These are phyloP conservation scores for Drosophila nigromelanica DNA, from an alignment of 1,140 invertebrate species.

Conservation along the genomic window DNA sequence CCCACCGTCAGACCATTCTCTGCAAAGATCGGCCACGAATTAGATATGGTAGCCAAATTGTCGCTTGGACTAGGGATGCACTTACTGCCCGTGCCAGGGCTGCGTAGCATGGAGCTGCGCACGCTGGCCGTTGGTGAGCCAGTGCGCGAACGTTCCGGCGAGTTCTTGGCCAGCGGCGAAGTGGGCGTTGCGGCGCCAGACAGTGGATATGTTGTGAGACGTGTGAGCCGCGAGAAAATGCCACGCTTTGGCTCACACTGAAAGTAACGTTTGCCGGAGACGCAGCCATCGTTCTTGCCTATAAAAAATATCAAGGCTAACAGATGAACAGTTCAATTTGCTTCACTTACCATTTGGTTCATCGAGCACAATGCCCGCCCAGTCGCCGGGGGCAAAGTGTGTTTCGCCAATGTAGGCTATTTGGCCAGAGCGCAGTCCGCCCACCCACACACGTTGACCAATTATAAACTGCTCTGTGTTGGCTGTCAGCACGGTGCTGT, in stretches of 20 bases:
- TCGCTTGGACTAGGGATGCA: background rate
- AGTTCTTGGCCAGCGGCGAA: conserved; percentile 70
- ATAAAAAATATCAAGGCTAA: conserved; percentile 2
- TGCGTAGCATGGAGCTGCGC: conserved; percentile 83
- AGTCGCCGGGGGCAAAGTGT: conserved; percentile 97
- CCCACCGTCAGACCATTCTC: conserved; percentile 88
- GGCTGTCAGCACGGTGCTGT: conserved; percentile 92
- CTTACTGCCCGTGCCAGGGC: conserved; percentile 83
- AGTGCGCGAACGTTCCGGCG: conserved; percentile 79
- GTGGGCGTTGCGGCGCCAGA: conserved; percentile 83
- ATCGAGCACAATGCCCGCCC: conserved; percentile 98
- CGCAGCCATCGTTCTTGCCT: conserved; percentile 99
- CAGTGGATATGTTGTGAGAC: conserved; percentile 90
- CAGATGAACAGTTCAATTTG: background rate
- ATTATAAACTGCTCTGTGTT: conserved; percentile 98
- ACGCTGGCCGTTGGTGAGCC: conserved; percentile 85
- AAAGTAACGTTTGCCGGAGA: conserved; percentile 95
- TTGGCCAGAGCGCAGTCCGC: conserved; percentile 96
- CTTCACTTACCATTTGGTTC: conserved; percentile 91
- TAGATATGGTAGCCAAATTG: background rate
- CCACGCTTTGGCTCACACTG: conserved; percentile 97
- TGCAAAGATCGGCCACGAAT: conserved; percentile 17
- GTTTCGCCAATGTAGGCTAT: conserved; percentile 99
- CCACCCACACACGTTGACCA: conserved; percentile 97
- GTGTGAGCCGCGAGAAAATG: conserved; percentile 95